Percentiles rank a stretch among this genome's conserved stretches.
Conservation (phyloP, 2,797 vertebrate species). For the Rhodeus uyekii region DNA sequence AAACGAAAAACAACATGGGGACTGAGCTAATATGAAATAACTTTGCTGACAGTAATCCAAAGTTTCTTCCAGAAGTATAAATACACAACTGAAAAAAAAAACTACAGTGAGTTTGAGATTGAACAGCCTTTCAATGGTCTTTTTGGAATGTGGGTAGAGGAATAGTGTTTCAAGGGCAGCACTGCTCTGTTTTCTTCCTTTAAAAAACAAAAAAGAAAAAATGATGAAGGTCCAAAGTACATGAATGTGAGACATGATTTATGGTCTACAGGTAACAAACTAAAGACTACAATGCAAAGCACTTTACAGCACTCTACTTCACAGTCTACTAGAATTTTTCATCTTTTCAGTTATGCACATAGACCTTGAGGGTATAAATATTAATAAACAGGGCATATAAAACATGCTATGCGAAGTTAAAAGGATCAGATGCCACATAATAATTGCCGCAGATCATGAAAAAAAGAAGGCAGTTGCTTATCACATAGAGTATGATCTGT, state of each 20-base stretch:
- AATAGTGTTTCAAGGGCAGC: conserved; percentile 26
- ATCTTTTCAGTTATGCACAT: not conserved
- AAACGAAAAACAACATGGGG: conserved; percentile 40
- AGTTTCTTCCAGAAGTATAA: conserved; percentile 24
- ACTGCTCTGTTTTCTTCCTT: conserved; percentile 2
- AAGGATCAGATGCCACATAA: conserved; percentile 2
- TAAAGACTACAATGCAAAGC: conserved; percentile 29
- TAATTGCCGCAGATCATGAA: not conserved
- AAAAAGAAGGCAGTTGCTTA: conserved; percentile 25
- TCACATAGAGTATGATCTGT: conserved; percentile 12
- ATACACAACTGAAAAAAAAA: conserved; percentile 1
- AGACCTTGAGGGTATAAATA: conserved; percentile 25
- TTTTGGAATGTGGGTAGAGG: not conserved
- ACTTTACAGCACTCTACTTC: conserved; percentile 14
- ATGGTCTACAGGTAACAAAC: conserved; percentile 28
- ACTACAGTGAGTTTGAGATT: not conserved
- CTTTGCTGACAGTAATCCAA: conserved; percentile 48
- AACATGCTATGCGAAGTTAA: not conserved
- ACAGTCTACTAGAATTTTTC: conserved; percentile 14
- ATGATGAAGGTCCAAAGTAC: conserved; percentile 20
- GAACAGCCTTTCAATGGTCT: conserved; percentile 19
- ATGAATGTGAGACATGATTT: conserved; percentile 35
- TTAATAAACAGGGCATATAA: conserved; percentile 1
- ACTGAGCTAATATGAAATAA: conserved; percentile 34
- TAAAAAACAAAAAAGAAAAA: conserved; percentile 38